These are phyloP conservation scores for Cossypha dichroa DNA, from an alignment of 2,797 vertebrate genomes.

Conservation along the genomic window DNA sequence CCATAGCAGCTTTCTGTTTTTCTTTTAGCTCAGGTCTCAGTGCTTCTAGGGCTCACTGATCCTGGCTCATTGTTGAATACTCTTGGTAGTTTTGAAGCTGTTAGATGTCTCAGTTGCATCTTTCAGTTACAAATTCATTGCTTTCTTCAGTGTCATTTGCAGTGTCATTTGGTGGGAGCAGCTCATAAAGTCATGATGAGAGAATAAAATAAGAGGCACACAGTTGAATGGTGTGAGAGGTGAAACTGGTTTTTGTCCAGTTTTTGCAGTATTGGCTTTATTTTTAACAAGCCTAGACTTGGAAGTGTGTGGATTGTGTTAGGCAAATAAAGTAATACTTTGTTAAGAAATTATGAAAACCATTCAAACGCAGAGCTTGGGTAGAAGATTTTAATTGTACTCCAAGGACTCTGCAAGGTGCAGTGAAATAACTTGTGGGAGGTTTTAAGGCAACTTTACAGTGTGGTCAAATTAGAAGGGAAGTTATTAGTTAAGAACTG, in stretches of 20 bases:
- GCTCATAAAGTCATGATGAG: background rate
- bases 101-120: background rate
- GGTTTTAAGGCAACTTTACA: background rate
- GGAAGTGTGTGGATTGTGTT: background rate
- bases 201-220: background rate
- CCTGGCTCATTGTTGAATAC: background rate
- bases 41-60: background rate
- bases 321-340: background rate
- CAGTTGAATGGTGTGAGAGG: background rate
- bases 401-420: background rate
- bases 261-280: background rate
- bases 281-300: background rate
- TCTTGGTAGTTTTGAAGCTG: background rate
- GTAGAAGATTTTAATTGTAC: background rate
- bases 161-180: background rate
- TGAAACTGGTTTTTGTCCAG: background rate
- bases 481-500: background rate
- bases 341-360: background rate
- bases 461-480: conserved; percentile 1
- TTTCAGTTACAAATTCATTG: background rate
- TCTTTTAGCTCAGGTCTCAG: background rate
- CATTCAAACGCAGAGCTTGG: background rate
- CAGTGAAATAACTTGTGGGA: background rate
- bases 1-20: background rate
- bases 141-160: background rate